Conservation (phyloP, 2,113 vertebrate species). For the Casuarius casuarius region DNA sequence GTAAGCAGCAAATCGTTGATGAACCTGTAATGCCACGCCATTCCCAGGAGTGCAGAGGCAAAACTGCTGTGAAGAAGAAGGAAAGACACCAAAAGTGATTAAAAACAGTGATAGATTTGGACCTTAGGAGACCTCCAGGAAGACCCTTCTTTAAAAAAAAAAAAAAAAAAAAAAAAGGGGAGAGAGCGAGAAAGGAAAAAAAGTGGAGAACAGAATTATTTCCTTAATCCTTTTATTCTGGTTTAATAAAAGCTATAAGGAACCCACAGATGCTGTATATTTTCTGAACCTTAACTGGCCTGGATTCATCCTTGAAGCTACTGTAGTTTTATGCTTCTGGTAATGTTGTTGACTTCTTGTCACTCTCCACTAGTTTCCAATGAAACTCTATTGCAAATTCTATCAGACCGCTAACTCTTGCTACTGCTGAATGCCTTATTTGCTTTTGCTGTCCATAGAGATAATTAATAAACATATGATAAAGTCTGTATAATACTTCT, state of each 20-base stretch:
- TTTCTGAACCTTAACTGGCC: background rate
- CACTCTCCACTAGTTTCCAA: background rate
- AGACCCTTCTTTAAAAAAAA: background rate
- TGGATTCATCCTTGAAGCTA: background rate
- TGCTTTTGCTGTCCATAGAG: background rate
- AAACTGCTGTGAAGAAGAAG: conserved; percentile 48
- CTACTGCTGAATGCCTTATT: background rate
- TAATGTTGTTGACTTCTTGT: background rate
- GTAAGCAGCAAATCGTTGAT: conserved; percentile 61
- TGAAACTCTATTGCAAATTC: background rate
- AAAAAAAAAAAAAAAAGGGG: background rate
- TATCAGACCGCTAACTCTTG: background rate
- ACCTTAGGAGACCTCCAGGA: conserved; percentile 4
- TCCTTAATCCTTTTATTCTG: conserved; percentile 3
- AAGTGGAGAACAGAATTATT: background rate
- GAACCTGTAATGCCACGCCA: conserved; percentile 35
- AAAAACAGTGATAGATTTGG: background rate
- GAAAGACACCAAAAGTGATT: conserved; percentile 37
- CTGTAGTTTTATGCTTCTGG: background rate
- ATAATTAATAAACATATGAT: background rate
- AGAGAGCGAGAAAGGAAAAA: background rate
- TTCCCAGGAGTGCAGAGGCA: conserved; percentile 9
- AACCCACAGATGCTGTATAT: background rate
- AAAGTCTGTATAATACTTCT: background rate
- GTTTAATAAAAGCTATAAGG: background rate